Conservation (phyloP, 2,113 vertebrate species). For the Hydropotes inermis region DNA sequence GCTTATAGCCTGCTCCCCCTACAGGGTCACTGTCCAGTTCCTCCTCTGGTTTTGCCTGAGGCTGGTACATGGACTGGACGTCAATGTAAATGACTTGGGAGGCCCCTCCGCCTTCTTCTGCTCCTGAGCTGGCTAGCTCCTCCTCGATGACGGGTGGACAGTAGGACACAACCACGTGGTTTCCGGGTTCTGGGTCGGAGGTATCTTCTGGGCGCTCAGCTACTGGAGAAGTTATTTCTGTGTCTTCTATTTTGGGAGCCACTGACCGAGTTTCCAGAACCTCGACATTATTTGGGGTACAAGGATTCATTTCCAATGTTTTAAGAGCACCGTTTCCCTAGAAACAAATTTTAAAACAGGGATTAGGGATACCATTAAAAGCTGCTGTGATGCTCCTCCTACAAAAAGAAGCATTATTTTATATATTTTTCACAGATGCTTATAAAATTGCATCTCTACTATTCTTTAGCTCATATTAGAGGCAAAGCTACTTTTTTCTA, state of each 20-base stretch:
- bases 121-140: conserved; percentile 79
- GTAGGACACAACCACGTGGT: conserved; percentile 85
- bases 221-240: conserved; percentile 84
- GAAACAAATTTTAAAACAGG: conserved; percentile 43
- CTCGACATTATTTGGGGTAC: conserved; percentile 90
- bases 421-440: not conserved
- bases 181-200: conserved; percentile 83
- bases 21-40: conserved; percentile 69
- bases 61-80: conserved; percentile 90
- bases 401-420: not conserved
- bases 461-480: not conserved
- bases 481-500: not conserved
- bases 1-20: conserved; percentile 82
- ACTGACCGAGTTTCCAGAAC: conserved; percentile 87
- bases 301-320: conserved; percentile 90
- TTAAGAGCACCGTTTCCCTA: conserved; percentile 82
- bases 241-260: conserved; percentile 87
- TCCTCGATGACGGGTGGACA: conserved; percentile 92
- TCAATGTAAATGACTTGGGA: conserved; percentile 94
- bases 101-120: conserved; percentile 83
- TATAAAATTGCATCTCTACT: not conserved
- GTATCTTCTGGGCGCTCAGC: conserved; percentile 81
- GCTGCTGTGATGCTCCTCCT: not conserved
- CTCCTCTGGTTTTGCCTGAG: conserved; percentile 79
- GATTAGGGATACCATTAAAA: not conserved